phyloP scores from a whole-genome alignment of 1,140 invertebrate genomes.

The Cyclina sinensis region DNA sequence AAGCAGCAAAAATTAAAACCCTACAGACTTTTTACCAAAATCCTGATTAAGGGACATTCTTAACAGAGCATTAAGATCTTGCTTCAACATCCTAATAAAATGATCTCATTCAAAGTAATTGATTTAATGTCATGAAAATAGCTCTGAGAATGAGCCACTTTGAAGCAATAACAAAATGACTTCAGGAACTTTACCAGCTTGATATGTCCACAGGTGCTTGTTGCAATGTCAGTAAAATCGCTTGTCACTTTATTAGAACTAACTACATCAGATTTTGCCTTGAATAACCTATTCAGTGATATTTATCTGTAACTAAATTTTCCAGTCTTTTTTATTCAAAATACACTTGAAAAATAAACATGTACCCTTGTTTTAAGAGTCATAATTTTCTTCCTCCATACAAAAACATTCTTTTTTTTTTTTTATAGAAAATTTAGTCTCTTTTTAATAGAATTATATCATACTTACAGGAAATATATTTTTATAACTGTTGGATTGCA shows the following conservation, averaged over 20 bases:
- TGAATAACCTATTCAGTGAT: neutral
- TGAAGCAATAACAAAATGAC: neutral
- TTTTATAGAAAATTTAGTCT: too few species aligned
- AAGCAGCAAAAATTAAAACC: neutral
- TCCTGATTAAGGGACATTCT: slow-evolving; percentile 8
- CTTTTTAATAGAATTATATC: too few species aligned
- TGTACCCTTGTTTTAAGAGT: neutral
- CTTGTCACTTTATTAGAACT: neutral
- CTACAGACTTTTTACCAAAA: slow-evolving; percentile 19
- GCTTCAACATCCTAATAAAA: neutral
- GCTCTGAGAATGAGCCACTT: neutral
- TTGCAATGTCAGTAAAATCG: neutral
- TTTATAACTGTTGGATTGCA: too few species aligned
- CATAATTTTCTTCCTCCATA: neutral
- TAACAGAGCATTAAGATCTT: neutral
- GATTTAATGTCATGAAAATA: slow-evolving; percentile 18
- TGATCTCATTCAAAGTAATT: slow-evolving; percentile 7
- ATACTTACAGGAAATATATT: too few species aligned
- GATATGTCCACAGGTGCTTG: neutral
- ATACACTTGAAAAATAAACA: neutral
- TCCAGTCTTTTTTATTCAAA: neutral
- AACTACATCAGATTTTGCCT: neutral
- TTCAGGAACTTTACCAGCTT: neutral
- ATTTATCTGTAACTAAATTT: neutral
- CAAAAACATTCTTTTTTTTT: too few species aligned